Percentiles rank a stretch among this genome's conserved stretches.
Evolutionary conservation across 1,140 invertebrate genomes (phyloP).

Genomic region (Vanessa atalanta): DNA sequence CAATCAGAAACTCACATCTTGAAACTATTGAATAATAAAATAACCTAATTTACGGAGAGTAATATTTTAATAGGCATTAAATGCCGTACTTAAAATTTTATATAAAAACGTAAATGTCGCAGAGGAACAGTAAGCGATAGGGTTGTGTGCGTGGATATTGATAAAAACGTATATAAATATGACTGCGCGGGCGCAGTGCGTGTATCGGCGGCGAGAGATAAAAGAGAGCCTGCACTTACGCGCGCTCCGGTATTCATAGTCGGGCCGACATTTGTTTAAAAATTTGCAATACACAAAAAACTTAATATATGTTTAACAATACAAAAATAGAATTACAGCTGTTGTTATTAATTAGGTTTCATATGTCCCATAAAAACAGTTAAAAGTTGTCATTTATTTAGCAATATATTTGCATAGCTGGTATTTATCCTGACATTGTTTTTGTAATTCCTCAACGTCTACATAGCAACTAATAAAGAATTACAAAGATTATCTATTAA

Average conservation of each 20-base stretch:
- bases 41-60: not conserved
- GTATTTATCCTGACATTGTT: no score
- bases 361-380: no score
- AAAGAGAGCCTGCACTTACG: constrained; percentile 77
- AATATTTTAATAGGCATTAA: constrained; percentile 8
- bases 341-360: no score
- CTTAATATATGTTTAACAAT: not conserved
- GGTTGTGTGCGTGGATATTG: constrained; percentile 21
- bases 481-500: no score
- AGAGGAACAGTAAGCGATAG: constrained; percentile 9
- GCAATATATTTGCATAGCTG: no score
- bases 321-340: no score
- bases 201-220: constrained; percentile 67
- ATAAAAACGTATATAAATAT: constrained; percentile 66
- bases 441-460: no score
- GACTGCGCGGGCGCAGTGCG: constrained; percentile 53
- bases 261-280: constrained; percentile 7
- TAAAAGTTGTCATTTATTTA: no score
- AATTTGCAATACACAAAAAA: constrained; percentile 14
- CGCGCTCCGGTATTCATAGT: constrained; percentile 63
- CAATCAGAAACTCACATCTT: not conserved
- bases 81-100: constrained; percentile 3
- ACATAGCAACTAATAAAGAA: no score
- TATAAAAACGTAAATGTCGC: constrained; percentile 14
- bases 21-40: constrained; percentile 10